phyloP scores from a whole-genome alignment of 2,797 vertebrate species.

The Coluber constrictor region DNA sequence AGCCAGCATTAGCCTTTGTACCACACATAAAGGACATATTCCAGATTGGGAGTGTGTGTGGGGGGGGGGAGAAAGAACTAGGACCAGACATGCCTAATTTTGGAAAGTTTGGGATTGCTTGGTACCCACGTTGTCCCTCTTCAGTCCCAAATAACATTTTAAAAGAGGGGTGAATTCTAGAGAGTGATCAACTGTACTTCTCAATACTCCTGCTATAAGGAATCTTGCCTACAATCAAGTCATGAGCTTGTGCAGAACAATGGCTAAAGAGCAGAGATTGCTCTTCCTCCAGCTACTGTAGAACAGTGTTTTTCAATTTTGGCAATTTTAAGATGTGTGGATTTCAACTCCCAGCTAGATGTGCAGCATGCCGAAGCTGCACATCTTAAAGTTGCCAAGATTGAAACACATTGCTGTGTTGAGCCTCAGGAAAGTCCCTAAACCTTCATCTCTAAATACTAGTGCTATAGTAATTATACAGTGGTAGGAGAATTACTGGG shows the following conservation, averaged over 20 bases:
- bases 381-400: neutral
- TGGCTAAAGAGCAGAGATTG: neutral
- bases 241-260: neutral
- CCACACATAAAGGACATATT: neutral
- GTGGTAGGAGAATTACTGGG: neutral
- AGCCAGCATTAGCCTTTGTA: neutral
- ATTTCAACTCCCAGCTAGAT: neutral
- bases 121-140: neutral
- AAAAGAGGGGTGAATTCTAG: neutral
- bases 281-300: neutral
- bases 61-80: fast-evolving
- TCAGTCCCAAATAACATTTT: neutral
- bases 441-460: neutral
- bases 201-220: neutral
- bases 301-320: neutral
- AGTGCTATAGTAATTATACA: neutral
- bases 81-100: neutral
- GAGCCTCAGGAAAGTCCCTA: neutral
- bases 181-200: neutral
- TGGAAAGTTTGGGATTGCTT: neutral
- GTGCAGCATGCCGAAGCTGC: neutral
- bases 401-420: neutral
- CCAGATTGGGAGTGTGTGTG: neutral
- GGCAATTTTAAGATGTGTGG: neutral
- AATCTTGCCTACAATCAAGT: neutral